phyloP scores from a whole-genome alignment of 2,888 invertebrate species.

The Apamea epomidion region DNA sequence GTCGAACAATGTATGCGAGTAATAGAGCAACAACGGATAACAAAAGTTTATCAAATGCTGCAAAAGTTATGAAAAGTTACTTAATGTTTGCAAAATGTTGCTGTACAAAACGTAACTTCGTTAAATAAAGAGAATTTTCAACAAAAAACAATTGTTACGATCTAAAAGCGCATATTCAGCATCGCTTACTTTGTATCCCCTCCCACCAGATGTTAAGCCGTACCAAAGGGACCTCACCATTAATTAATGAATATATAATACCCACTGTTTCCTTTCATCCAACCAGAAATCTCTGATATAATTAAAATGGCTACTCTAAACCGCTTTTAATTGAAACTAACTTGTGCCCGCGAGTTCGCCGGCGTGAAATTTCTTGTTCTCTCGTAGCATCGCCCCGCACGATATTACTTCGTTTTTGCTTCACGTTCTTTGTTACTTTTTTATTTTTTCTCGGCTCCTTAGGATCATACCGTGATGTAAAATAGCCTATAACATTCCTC shows the following conservation, averaged over 20 bases:
- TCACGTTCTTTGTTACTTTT: not conserved
- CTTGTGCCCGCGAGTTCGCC: not conserved
- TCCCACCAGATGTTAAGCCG: not conserved
- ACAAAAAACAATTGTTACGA: not conserved
- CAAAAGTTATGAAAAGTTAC: not conserved
- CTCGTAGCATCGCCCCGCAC: not conserved
- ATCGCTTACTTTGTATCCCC: not conserved
- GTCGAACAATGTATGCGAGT: not conserved
- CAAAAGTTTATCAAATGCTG: not conserved
- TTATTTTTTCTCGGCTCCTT: not conserved
- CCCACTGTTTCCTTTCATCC: not conserved
- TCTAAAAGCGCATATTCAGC: not conserved
- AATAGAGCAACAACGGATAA: not conserved
- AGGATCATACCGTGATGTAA: not conserved
- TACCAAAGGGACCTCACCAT: not conserved
- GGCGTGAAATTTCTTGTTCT: not conserved
- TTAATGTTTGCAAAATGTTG: not conserved
- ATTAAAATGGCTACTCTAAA: not conserved
- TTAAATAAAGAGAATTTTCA: not conserved
- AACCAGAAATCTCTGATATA: not conserved
- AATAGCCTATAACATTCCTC: not conserved
- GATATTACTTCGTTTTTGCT: not conserved
- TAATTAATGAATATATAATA: not conserved
- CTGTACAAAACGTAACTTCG: not conserved
- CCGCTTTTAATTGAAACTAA: not conserved